Evolutionary conservation across 2,888 invertebrate genomes (phyloP).

Genomic region (Athalia cordata): DNA sequence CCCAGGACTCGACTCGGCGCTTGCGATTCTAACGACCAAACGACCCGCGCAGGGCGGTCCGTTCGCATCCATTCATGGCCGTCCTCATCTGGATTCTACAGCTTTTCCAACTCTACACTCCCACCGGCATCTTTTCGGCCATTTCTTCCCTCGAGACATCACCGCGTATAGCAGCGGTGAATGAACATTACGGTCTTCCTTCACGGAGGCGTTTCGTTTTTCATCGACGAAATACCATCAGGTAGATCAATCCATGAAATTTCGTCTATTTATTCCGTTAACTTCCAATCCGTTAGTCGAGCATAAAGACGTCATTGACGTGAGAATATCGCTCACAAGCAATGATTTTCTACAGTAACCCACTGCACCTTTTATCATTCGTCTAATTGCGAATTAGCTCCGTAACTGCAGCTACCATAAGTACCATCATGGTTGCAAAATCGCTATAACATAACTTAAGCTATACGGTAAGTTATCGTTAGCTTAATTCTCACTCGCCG

Average conservation of each 20-base stretch:
- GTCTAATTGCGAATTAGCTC: background rate
- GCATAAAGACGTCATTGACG: background rate
- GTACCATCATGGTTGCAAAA: background rate
- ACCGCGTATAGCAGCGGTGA: too few relatives aligned
- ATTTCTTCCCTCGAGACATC: background rate
- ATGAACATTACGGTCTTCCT: too few relatives aligned
- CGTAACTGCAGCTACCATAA: background rate
- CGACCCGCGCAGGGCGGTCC: constrained; percentile 29
- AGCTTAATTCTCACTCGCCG: constrained; percentile 29
- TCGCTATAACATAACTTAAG: background rate
- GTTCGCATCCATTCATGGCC: constrained; percentile 11
- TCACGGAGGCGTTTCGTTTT: too few relatives aligned
- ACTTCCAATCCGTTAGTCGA: background rate
- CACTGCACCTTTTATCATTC: background rate
- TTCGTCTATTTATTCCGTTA: background rate
- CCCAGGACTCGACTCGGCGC: background rate
- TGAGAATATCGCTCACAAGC: background rate
- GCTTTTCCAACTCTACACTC: background rate
- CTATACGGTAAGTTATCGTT: background rate
- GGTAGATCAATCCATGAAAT: background rate
- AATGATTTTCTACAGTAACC: background rate
- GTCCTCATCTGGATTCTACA: background rate
- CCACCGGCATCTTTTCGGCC: background rate
- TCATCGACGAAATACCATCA: too few relatives aligned
- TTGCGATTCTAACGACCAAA: constrained; percentile 15